Evolutionary conservation across 2,888 invertebrate genomes (phyloP), one percentile per base, ranked within the genome.

Genomic region (Eilema caniola): DNA sequence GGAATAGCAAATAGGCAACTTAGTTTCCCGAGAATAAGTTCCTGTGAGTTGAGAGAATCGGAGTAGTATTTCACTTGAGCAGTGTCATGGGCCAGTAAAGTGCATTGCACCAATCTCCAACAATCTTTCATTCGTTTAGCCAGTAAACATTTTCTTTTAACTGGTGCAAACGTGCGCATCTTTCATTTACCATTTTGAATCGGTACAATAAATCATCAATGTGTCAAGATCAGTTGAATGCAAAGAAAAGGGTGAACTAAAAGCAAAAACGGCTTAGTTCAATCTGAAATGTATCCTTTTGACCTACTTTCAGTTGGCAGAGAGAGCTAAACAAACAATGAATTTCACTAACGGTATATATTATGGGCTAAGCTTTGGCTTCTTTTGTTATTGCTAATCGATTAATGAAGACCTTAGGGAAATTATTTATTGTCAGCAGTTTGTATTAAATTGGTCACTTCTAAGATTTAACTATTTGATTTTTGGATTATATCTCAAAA

Each of bases 201-300:
- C 67, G 37, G 71, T 71, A 75, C 71, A 78, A 83, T 86, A 83
- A 84, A 86, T 86, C 85, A 86, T 82, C 28, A 14, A 41, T 63
- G 63, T 74, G 80, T 77, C 82, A 71, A 81, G 77, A 83, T 72
- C 83, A 80, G 75, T 78, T 67, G 67, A 77, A 78, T 79, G 73
- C 71, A 82, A 80, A 77, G 75, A 85, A 80, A 80, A 75, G 74
- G 81, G 76, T 74, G 74, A 76, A 79, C 70, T 78, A 73, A 75
- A 80, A 70, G 69, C 66, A 74, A 78, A 75, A 74, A 66, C 69
- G 68, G 41, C 41, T 70, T 33, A 25, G 73, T 77, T 78, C 75
- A 71, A 66, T 75, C 66, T 41, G 37, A 73, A 75, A 72, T 67
- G 69, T 76, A 80, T 80, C 74, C 82, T 75, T 83, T 77, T 84